Base-by-base conservation (phyloP, 2,113 vertebrate species). In the Ranitomeya variabilis region DNA sequence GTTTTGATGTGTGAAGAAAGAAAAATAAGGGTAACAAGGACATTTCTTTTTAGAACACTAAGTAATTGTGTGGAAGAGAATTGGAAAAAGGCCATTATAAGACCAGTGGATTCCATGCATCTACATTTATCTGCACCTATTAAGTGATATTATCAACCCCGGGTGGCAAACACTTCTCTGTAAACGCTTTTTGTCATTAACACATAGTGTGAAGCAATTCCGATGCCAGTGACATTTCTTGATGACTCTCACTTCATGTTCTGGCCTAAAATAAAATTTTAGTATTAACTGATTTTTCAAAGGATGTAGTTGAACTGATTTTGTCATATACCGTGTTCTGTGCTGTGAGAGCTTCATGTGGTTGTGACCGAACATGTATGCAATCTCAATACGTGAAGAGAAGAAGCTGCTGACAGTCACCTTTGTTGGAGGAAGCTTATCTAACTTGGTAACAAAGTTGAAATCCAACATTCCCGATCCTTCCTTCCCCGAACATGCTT, bases 121-220 rank as follows among this genome's bases (percentile, higher is more conserved):
- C 31, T 81, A 62, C 6, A 60, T 81, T 37, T 60, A 81, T 64
- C 21, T 45, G 57, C 80, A 45, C 59, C 80, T 64, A 82, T 82
- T 82, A 45, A 45, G 59, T 45, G 59, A 21, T 51, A 82, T 82
- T 45, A 62, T 81, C 80, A 81, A 11, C 59, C 11, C 26, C 11
- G 23, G 45, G 80, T 62, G 59, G 80, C 21, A 62, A 82, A 82
- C 79, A 62, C 23, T 62, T 31, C 12, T 62, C 57, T 82, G 57
- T 2, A 64, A 82, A 64, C 45, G 23, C 57, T 81, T 11, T 59
- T 11, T 62, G 80, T 12, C 59, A 31, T 31, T 31, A 62, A 64
- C 59, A 64, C 62, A 64, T 23, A 55, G 12, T 80, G 11, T 26
- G 23, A 80, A 55, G 21, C 76, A 13, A 15, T n/a, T 6, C 37